Evolutionary conservation across 2,113 vertebrate genomes (phyloP), one percentile per base, ranked within the genome.

Genomic region (Ailurus styani): DNA sequence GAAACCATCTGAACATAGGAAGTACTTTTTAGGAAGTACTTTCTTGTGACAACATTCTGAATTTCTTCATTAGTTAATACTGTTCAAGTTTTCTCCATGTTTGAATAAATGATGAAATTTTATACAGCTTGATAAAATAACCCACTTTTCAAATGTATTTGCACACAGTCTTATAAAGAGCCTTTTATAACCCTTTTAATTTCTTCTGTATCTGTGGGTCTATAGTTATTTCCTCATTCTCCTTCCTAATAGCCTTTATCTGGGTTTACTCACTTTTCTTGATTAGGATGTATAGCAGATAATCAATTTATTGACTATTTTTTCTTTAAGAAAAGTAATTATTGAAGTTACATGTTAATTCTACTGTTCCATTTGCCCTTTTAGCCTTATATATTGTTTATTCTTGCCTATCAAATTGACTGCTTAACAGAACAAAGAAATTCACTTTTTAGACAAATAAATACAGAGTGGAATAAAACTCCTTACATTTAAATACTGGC

Each of bases 111-210:
- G 55, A 94, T n/a, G 17, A 73, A 12, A 92, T 45, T 94, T 66
- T 60, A 85, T 81, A 70, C 4, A 86, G 1, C 72, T 23, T 68
- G 17, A 85, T 45, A 20, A 91, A 95, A 90, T 25, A 92, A 94
- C 42, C 10, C 25, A 84, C 31, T 95, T 72, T 95, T 97, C 9
- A 91, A 94, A 62, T 79, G 37, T 47, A 87, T 87, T 92, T 72
- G 45, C 40, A 47, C 11, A 84, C 7, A 89, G 31, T 62, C 52
- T 82, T 45, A 81, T 31, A 81, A 88, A 85, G 4, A 93, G 18
- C 54, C 54, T 70, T 79, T 89, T 52, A 91, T 6, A 64, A 66
- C 42, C 14, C 7, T 86, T 78, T 73, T 68, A 47, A 77, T 21
- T 92, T 12, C 78, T 40, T 72, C 78, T 96, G 13, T 84, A 40